Conservation (phyloP, 2,888 invertebrate genomes). For the Platycheirus rosarum region DNA sequence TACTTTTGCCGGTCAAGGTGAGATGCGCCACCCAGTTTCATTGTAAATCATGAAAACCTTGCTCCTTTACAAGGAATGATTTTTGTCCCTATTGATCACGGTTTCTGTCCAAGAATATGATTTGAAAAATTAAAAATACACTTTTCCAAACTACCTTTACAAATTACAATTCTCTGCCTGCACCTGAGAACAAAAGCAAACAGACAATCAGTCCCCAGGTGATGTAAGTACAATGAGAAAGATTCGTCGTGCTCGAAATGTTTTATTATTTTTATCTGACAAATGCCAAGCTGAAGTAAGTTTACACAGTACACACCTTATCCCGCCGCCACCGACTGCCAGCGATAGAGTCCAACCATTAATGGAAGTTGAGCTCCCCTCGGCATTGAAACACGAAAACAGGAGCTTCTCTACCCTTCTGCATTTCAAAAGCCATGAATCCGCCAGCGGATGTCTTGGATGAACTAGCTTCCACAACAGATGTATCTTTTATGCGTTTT, state of each 20-base stretch:
- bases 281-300: not conserved
- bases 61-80: no score
- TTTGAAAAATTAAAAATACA: no score
- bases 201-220: not conserved
- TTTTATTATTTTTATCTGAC: not conserved
- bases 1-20: no score
- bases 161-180: no score
- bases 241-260: not conserved
- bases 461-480: constrained; percentile 35
- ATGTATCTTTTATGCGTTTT: constrained; percentile 20
- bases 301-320: not conserved
- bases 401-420: constrained; percentile 20
- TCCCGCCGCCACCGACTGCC: not conserved
- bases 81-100: no score
- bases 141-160: no score
- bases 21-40: no score
- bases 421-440: constrained; percentile 62
- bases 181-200: not conserved
- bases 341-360: constrained; percentile 5
- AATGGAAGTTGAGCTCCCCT: constrained; percentile 35
- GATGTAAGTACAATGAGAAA: not conserved
- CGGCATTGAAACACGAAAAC: constrained; percentile 50
- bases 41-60: no score
- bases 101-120: no score
- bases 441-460: constrained; percentile 37